Base-by-base conservation (phyloP, 2,113 vertebrate species). In the Triplophysa dalaica region DNA sequence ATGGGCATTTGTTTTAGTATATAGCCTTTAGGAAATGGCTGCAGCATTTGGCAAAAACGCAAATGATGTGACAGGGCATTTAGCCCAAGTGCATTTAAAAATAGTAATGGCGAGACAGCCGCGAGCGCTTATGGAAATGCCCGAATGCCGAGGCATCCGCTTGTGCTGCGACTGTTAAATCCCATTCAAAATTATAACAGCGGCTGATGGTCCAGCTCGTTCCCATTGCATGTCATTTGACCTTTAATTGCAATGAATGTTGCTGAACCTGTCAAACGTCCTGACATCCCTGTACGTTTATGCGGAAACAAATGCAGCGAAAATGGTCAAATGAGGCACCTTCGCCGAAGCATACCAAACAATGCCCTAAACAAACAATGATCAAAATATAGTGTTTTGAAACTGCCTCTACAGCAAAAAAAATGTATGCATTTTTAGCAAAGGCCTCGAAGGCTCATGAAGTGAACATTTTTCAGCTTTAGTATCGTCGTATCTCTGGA, bases 71-170 rank as follows among this genome's bases (percentile, higher is more conserved):
- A 90, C 88, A 87, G 86, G 90, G 92, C 89, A 88, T 94, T 93
- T 93, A 92, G 91, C 91, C 90, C 84, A 83, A 88, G 88, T 89
- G 91, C 90, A 91, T 92, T 90, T 90, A 86, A 87, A 88, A 85
- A 85, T 85, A 86, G 82, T 79, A 83, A 84, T 81, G 83, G 89
- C 88, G 84, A 91, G 91, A 92, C 90, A 93, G 92, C 93, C 92
- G 91, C 90, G 85, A 93, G 93, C 92, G 56, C 85, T 93, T 94
- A 93, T 94, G 93, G 92, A 93, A 93, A 94, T 94, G 87, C 85
- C 87, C 90, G 81, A 86, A 91, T 77, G 91, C 88, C 87, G 82
- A 88, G 88, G 87, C 88, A 89, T 87, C 75, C 79, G 70, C 79
- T 73, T 83, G 76, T 85, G 80, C 88, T 81, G 85, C 82, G 68